Conservation (phyloP, 1,140 invertebrate species). For the Habropoda laboriosa region DNA sequence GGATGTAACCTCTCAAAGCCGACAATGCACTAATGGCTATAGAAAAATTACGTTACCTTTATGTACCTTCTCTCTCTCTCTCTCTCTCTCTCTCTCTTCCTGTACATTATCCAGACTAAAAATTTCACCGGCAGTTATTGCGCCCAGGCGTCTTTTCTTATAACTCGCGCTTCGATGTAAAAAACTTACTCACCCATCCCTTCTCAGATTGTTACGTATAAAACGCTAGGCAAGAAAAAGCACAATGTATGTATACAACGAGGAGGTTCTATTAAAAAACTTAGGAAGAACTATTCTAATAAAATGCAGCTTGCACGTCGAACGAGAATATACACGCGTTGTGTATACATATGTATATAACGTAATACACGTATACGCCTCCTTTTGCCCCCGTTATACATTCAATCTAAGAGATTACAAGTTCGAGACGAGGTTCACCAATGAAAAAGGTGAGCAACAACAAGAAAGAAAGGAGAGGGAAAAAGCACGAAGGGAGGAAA, state of each 20-base stretch:
- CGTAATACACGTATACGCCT: background rate
- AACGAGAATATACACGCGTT: constrained; percentile 22
- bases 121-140: background rate
- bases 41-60: background rate
- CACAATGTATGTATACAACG: background rate
- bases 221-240: constrained; percentile 39
- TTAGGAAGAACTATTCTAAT: constrained; percentile 62
- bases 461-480: too few species aligned
- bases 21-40: background rate
- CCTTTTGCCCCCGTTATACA: background rate
- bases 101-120: background rate
- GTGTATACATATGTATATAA: background rate
- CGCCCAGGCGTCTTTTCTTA: constrained; percentile 24
- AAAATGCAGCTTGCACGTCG: constrained; percentile 58
- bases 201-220: too few species aligned
- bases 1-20: background rate
- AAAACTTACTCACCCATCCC: constrained; percentile 24
- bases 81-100: too few species aligned
- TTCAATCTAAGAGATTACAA: constrained; percentile 30
- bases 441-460: constrained; percentile 8
- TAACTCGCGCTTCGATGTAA: constrained; percentile 18
- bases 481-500: too few species aligned
- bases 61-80: background rate
- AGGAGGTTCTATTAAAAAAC: constrained; percentile 62
- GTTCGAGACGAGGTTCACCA: constrained; percentile 3